phyloP scores from a whole-genome alignment of 2,888 invertebrate species.

The Leistus spinibarbis region DNA sequence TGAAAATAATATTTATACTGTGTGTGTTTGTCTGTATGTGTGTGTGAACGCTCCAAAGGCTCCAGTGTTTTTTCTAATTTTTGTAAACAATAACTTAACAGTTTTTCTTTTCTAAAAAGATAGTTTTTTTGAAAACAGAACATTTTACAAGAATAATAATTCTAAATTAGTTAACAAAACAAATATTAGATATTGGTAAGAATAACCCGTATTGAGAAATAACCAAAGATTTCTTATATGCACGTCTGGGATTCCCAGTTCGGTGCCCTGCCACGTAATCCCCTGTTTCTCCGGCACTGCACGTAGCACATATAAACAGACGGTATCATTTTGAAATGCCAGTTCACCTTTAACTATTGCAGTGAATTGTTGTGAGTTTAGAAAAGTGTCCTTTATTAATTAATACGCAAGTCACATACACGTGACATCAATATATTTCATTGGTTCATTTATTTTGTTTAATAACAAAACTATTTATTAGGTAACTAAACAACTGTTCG shows the following conservation, averaged over 20 bases:
- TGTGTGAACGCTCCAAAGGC: too few relatives aligned
- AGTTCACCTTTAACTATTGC: conserved; percentile 33
- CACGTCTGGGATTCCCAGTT: conserved; percentile 3
- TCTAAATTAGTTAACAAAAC: too few relatives aligned
- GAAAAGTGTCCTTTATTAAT: background rate
- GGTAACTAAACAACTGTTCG: background rate
- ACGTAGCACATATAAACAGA: conserved; percentile 26
- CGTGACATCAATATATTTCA: conserved; percentile 15
- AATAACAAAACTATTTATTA: background rate
- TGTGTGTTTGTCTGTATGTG: too few relatives aligned
- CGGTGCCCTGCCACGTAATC: background rate
- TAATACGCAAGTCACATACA: conserved; percentile 13
- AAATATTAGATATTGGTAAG: too few relatives aligned
- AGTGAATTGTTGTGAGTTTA: conserved; percentile 8
- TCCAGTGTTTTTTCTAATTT: too few relatives aligned
- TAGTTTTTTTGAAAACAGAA: too few relatives aligned
- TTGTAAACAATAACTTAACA: too few relatives aligned
- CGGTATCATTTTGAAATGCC: conserved; percentile 28
- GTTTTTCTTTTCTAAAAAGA: too few relatives aligned
- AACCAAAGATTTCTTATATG: background rate
- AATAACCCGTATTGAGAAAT: too few relatives aligned
- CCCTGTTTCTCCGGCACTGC: conserved; percentile 15
- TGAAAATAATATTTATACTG: too few relatives aligned
- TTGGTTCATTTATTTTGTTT: conserved; percentile 5
- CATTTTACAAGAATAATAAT: too few relatives aligned